Evolutionary conservation across 1,140 invertebrate species (phyloP).

Genomic region (Drosophila nannoptera): DNA sequence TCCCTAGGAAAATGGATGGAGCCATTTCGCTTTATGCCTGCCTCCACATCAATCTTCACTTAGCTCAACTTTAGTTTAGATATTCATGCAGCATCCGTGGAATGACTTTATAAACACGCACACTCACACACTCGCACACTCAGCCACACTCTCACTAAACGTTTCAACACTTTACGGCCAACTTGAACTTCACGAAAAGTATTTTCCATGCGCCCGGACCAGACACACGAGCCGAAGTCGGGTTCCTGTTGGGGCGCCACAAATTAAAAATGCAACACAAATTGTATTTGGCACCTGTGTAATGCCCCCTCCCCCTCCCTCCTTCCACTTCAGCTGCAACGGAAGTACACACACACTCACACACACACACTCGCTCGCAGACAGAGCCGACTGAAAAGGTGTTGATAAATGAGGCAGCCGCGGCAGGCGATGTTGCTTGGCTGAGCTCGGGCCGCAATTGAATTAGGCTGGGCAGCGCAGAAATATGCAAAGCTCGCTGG

Average conservation of each 20-base stretch:
- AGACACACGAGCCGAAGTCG: constrained; percentile 13
- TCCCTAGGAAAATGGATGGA: no score
- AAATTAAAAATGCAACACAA: constrained; percentile 75
- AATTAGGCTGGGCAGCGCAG: constrained; percentile 52
- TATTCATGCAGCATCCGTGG: constrained; percentile 19
- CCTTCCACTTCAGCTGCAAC: constrained; percentile 3
- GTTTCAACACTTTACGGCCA: constrained; percentile 43
- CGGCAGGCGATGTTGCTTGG: constrained; percentile 14
- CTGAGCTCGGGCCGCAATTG: constrained; percentile 51
- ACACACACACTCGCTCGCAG: constrained; percentile 9
- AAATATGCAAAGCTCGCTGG: constrained; percentile 51
- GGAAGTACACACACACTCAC: constrained; percentile 40
- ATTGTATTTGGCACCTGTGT: constrained; percentile 72
- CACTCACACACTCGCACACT: not conserved
- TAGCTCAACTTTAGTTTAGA: constrained; percentile 1
- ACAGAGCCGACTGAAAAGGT: constrained; percentile 56
- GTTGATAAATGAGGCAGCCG: constrained; percentile 62
- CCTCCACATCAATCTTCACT: no score
- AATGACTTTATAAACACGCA: not conserved
- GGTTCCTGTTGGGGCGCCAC: constrained; percentile 22
- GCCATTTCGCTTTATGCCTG: no score
- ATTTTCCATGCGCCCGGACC: constrained; percentile 19
- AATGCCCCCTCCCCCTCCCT: constrained; percentile 3
- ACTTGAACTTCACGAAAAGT: constrained; percentile 52
- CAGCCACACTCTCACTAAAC: constrained; percentile 10